Evolutionary conservation across 2,888 invertebrate species (phyloP).

Genomic region (Trimorus sp.): DNA sequence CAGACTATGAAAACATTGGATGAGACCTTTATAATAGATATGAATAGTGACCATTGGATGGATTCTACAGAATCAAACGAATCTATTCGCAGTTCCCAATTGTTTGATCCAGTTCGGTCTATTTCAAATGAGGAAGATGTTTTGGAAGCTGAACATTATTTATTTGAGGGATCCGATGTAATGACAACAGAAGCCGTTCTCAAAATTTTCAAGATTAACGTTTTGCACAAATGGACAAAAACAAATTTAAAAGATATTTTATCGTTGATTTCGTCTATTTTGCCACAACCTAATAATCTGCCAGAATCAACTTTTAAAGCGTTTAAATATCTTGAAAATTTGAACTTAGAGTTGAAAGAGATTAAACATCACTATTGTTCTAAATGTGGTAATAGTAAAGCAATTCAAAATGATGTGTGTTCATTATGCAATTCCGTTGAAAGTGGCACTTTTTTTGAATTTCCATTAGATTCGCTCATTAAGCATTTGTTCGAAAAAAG

Average conservation of each 20-base stretch:
- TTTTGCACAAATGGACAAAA: constrained; percentile 12
- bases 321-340: constrained; percentile 27
- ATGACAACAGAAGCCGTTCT: no score
- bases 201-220: no score
- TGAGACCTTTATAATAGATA: no score
- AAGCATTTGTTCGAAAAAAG: constrained; percentile 54
- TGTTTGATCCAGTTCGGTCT: no score
- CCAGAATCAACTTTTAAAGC: constrained; percentile 34
- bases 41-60: no score
- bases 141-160: no score
- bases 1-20: no score
- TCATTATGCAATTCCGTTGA: constrained; percentile 26
- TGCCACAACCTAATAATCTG: constrained; percentile 41
- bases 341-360: background rate
- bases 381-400: constrained; percentile 33
- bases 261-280: constrained; percentile 3
- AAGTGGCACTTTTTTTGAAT: constrained; percentile 60
- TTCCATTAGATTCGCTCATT: constrained; percentile 52
- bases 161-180: no score
- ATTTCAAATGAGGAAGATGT: no score
- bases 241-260: background rate
- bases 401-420: constrained; percentile 22
- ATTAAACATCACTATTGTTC: constrained; percentile 51
- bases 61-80: no score
- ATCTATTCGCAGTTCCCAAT: no score